Base-by-base conservation (phyloP, 2,888 invertebrate species). In the Caenorhabditis sp. region DNA sequence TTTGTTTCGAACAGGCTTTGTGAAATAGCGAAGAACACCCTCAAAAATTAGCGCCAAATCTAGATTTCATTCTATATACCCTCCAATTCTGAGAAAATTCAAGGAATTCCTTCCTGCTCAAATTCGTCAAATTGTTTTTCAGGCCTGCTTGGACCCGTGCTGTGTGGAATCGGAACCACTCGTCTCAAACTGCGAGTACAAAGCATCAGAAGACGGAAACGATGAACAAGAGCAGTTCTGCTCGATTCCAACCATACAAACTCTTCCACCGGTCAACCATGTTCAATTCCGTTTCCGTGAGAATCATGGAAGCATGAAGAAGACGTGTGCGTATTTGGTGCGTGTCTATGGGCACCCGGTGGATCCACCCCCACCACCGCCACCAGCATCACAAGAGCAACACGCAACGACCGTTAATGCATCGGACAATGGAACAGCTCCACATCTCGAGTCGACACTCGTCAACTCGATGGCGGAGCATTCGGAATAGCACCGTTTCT, bases 251-350 rank as follows among this genome's bases (percentile, higher is more conserved):
- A 7, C 35, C 0, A 16, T 10, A 31, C 6, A 38, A 5, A 28
- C 66, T 14, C 1, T 24, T 8, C n/a, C 69, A 35, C 70, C 75
- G 0, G 44, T 76, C 24, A 63, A 75, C 10, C 64, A 58, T 14
- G 83, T 83, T 12, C 83, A 83, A 47, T 83, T 80, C 64, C 64
- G 80, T 35, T 83, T 83, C 80, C 68, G 73, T 12, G 75, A 76
- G 31, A 83, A 83, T 47, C 83, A 83, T 28, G 83, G 83, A 28
- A 70, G 75, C 26, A 75, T 76, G 80, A 47, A 19, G 26, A 83
- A 83, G 66, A 83, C 83, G 26, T 83, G 83, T 26, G 83, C 80
- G n/a, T 83, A 83, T 41, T 49, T 83, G 1, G 72, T 83, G 22
- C 79, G 83, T 44, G 80, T 83, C 49, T 83, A 80, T 54, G 83